Evolutionary conservation across 2,888 invertebrate genomes (phyloP).

Genomic region (Syrista parreyssii): DNA sequence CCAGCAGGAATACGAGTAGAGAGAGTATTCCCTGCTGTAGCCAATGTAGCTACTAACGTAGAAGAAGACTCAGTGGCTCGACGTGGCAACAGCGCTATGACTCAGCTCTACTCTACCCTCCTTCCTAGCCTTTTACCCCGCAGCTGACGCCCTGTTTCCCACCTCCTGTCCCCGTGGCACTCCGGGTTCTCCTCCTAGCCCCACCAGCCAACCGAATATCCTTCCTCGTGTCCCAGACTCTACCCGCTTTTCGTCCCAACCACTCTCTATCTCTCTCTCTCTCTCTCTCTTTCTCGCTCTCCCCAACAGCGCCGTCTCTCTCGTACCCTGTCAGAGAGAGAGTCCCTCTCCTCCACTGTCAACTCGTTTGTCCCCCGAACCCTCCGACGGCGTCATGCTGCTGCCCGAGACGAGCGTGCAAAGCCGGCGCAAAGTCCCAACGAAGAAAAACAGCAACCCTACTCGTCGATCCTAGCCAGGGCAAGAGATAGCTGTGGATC

Average conservation of each 20-base stretch:
- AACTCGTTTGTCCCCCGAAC: slow-evolving; percentile 42
- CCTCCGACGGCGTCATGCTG: slow-evolving; percentile 32
- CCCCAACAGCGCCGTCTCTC: slow-evolving; percentile 9
- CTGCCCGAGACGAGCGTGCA: slow-evolving; percentile 44
- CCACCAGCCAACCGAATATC: slow-evolving; percentile 38
- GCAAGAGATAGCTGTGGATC: neutral
- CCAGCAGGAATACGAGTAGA: neutral
- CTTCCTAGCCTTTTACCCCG: slow-evolving; percentile 41
- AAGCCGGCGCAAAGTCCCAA: slow-evolving; percentile 36
- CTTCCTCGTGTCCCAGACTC: slow-evolving; percentile 51
- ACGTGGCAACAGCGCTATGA: slow-evolving; percentile 65
- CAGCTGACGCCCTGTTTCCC: slow-evolving; percentile 61
- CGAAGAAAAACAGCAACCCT: slow-evolving; percentile 41
- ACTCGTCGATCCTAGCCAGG: neutral
- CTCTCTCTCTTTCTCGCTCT: slow-evolving; percentile 25
- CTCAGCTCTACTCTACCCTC: slow-evolving; percentile 57
- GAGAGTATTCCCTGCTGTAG: neutral
- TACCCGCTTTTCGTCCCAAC: slow-evolving; percentile 22
- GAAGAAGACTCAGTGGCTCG: slow-evolving; percentile 15
- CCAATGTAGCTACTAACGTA: neutral
- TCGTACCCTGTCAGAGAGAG: neutral
- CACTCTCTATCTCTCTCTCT: slow-evolving; percentile 23
- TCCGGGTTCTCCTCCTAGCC: slow-evolving; percentile 17
- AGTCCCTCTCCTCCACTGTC: slow-evolving; percentile 35
- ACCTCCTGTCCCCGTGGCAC: slow-evolving; percentile 23